Evolutionary conservation across 1,140 invertebrate species (phyloP), one percentile per base, ranked within the genome.

Genomic region (Eupristina koningsbergeri): DNA sequence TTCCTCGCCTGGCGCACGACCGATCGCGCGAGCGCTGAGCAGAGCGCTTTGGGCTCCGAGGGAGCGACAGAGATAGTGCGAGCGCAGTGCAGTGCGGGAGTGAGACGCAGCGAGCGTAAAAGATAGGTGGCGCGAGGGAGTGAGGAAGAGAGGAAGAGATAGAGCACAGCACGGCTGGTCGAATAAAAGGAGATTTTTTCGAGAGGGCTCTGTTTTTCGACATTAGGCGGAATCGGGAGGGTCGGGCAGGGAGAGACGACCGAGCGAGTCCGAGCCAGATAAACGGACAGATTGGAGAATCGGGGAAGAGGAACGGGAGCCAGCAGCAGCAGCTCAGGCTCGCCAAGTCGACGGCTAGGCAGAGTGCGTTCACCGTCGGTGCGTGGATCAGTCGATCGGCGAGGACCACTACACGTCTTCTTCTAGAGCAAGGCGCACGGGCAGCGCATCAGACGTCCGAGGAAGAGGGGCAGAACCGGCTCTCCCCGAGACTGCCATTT

Each of bases 1-100:
- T 83, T 77, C 81, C 81, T 77, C 81, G 81, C 29, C 63, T 83
- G 81, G 74, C 63, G 74, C 71, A 83, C 74, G 81, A 83, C 74
- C 74, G 81, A 69, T 50, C n/a, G 73, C 41, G 31, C 13, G 58
- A 29, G 47, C 29, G 64, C n/a, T 31, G 36, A 67, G 41, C 29
- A 50, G 71, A 47, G 45, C 39, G 77, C 77, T 39, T 36, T 67
- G 11, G 75, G 17, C 11, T 78, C 71, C 71, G 80, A 58, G 81
- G 74, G 69, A 78, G 61, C 9, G 39, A 77, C 29, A 58, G 50
- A 61, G 63, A 39, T 2, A 50, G 64, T 15, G 17, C 19, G 47
- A 29, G 29, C 47, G n/a, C 77, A 83, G 81, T 77, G 87, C 13
- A n/a, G 53, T 36, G 63, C 61, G 77, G 3, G 63, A 80, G 78